Base-by-base conservation (phyloP, 2,888 invertebrate genomes). In the Tineola bisselliella region DNA sequence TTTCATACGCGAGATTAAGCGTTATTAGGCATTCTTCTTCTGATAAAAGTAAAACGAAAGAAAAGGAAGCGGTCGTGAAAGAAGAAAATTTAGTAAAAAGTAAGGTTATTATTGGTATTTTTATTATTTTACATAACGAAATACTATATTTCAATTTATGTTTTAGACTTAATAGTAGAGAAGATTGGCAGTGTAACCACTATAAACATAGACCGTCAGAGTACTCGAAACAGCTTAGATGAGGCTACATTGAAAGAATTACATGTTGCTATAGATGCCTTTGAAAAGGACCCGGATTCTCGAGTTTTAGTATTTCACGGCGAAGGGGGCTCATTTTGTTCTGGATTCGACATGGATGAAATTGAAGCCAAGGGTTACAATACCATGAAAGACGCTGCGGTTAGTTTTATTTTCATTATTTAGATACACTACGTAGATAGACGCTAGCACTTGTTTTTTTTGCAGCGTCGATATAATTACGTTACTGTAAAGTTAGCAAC, bases 321-420 rank as follows among this genome's bases (percentile, higher is more conserved):
- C 8, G 90, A 91, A 70, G 97, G 97, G n/a, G 97, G 97, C 0
- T 94, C 93, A 62, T 98, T 99, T 78, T 97, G 96, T 77, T 91
- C 97, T 1, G 98, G 98, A 0, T 95, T 92, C 74, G 97, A 98
- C 79, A 88, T 98, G 60, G 88, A 92, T 60, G 94, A 96, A 71
- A 82, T 97, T 61, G 90, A 65, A 44, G 73, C 69, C 63, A 88
- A 76, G 62, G 86, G 79, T 64, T 88, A 73, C 64, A 76, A 77
- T 62, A 70, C 72, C 19, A 62, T 84, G 18, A 75, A 73, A 43
- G 82, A 87, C 76, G 81, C 83, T 63, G 74, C 81, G 3, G 87
- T 88, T 65, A 77, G 81, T 68, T 25, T 25, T 4, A 6, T 25
- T 25, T 25, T 25, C n/a, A n/a, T 25, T 25, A 25, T 25, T 25